Evolutionary conservation across 2,888 invertebrate genomes (phyloP).

Genomic region (Leptopilina syphax): DNA sequence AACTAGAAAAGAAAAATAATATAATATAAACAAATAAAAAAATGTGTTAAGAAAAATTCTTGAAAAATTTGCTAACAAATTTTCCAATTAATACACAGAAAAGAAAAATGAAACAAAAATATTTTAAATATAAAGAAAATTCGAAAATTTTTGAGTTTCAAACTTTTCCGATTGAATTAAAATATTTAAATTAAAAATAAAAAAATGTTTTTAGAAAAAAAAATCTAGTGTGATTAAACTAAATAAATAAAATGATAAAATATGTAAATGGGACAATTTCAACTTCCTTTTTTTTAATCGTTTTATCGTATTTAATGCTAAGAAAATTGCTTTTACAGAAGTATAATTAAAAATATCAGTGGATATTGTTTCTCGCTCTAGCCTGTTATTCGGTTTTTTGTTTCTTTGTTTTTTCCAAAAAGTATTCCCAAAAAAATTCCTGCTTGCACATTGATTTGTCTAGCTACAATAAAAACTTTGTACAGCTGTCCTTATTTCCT

Average conservation of each 20-base stretch:
- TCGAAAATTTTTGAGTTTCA: no score
- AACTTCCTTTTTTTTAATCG: neutral
- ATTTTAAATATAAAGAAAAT: no score
- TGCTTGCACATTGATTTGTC: conserved; percentile 25
- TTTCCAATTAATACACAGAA: no score
- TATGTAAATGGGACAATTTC: no score
- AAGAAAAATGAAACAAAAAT: no score
- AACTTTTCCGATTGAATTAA: no score
- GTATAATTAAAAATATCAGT: conserved; percentile 34
- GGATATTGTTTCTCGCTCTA: conserved; percentile 25
- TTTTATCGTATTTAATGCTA: conserved; percentile 38
- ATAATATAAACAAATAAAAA: conserved; percentile 8
- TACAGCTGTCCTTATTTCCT: conserved; percentile 1
- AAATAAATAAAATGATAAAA: no score
- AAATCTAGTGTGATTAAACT: no score
- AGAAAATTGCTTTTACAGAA: conserved; percentile 35
- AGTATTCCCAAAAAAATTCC: conserved; percentile 33
- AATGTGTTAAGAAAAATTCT: conserved; percentile 10
- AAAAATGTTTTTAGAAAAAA: no score
- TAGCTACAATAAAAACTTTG: conserved; percentile 26
- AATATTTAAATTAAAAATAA: no score
- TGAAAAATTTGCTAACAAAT: neutral
- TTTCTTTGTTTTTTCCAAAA: neutral
- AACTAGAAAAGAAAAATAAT: conserved; percentile 31
- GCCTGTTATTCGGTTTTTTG: conserved; percentile 8